These are phyloP conservation scores for Branchinecta lynchi DNA, from an alignment of 1,140 invertebrate species.

Conservation along the genomic window DNA sequence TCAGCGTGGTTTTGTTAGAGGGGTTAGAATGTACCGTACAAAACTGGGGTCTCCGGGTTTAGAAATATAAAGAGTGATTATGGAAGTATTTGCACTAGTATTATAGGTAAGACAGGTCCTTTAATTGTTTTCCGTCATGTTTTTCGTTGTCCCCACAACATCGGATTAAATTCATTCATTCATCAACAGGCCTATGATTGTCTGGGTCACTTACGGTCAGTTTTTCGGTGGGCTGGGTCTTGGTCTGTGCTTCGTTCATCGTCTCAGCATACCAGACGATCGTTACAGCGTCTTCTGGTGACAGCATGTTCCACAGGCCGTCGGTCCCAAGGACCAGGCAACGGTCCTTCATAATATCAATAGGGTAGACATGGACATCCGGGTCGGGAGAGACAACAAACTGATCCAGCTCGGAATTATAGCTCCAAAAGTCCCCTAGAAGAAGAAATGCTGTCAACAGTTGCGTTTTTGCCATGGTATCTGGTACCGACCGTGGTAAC, in stretches of 20 bases:
- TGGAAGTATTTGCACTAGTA: no score
- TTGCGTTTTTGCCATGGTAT: not conserved
- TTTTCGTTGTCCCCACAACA: no score
- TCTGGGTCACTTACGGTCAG: no score
- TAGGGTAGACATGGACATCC: conserved; percentile 69
- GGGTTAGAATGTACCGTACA: no score
- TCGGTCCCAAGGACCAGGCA: conserved; percentile 92
- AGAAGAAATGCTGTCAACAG: conserved; percentile 16
- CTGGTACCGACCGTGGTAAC: not conserved
- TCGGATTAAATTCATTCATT: no score
- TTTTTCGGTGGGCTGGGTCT: conserved; percentile 21
- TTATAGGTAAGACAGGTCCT: no score
- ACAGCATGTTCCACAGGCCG: conserved; percentile 91
- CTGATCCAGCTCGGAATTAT: conserved; percentile 68
- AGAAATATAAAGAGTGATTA: no score
- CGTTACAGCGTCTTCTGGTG: conserved; percentile 60
- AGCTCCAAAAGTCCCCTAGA: conserved; percentile 87
- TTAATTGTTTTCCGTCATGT: no score
- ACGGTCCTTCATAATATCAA: conserved; percentile 59
- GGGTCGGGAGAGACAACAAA: conserved; percentile 96
- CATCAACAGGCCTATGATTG: no score
- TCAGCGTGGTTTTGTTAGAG: no score
- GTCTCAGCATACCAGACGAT: conserved; percentile 64
- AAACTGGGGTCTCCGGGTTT: no score
- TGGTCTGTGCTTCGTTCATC: conserved; percentile 49